Evolutionary conservation across 2,888 invertebrate genomes (phyloP).

Genomic region (Idaea aversata): DNA sequence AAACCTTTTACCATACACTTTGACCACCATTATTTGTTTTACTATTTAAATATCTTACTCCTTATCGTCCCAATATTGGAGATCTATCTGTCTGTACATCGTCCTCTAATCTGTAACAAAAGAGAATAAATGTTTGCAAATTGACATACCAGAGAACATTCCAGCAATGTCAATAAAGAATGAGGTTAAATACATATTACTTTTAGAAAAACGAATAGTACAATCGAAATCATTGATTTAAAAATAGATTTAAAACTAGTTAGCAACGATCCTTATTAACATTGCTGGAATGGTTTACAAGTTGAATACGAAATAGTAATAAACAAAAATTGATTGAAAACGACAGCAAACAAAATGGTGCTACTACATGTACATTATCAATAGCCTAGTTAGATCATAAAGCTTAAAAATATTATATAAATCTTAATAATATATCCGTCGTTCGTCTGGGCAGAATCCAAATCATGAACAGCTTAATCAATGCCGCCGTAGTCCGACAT

Average conservation of each 20-base stretch:
- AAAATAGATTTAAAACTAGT: neutral
- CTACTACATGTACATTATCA: conserved; percentile 28
- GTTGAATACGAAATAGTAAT: conserved; percentile 1
- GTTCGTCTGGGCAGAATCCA: neutral
- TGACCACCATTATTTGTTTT: neutral
- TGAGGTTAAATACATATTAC: neutral
- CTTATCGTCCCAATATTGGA: neutral
- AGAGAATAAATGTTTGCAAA: neutral
- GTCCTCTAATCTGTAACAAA: neutral
- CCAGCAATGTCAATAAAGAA: conserved; percentile 10
- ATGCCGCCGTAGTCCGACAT: neutral
- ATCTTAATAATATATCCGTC: neutral
- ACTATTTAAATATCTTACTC: neutral
- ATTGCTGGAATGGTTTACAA: conserved; percentile 19
- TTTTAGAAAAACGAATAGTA: neutral
- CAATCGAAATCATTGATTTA: neutral
- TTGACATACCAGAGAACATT: conserved; percentile 1
- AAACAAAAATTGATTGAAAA: conserved; percentile 4
- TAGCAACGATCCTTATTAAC: conserved; percentile 12
- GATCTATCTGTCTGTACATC: too few relatives aligned
- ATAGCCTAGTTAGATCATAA: neutral
- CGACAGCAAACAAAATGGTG: conserved; percentile 19
- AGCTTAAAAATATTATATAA: neutral
- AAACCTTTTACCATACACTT: neutral
- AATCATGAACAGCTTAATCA: too few relatives aligned